Base-by-base conservation (phyloP, 2,113 vertebrate genomes). In the Polypterus bichir region DNA sequence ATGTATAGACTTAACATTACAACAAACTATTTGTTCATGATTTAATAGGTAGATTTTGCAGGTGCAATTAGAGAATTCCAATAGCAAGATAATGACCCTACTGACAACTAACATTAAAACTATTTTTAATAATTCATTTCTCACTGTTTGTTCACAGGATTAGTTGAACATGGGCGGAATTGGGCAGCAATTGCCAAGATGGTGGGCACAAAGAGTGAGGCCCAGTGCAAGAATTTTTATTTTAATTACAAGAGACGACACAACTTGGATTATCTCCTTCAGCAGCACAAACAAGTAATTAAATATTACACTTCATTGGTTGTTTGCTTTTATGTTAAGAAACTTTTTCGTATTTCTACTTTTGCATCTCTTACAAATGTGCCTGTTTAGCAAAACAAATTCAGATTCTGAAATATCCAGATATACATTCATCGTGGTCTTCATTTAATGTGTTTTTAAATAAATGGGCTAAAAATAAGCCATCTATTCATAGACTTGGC, bases 171-270 rank as follows among this genome's bases (percentile, higher is more conserved):
- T 4, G 95, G 95, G 27, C 88, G 95, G 54, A 96, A 98, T 82
- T 97, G 96, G 96, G 88, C 92, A 53, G 93, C 95, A 7, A 99
- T 99, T 66, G 93, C 96, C 78, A 97, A 96, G 85, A 98, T 99
- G 96, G 95, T 99, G 73, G 95, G 93, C 70, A 93, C 92, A 0
- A 99, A 99, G 85, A 98, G 94, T 45, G 95, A 98, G 81, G 93
- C 94, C 10, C 96, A 98, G 62, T 99, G 96, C 80, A 99, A 99
- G 80, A 99, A 99, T 79, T 99, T 99, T 74, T 99, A 99, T 72
- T 99, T 99, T 72, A 99, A 99, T 72, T 98, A 98, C 69, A 99
- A 99, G 80, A 83, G 95, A 68, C 83, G 93, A 46, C 95, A 98
- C 71, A 99, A 97, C 65, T 83, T 99, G 65, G 96, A 99, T 76